Evolutionary conservation across 1,140 invertebrate genomes (phyloP), one percentile per base, ranked within the genome.

Genomic region (Phenacoccus solenopsis): DNA sequence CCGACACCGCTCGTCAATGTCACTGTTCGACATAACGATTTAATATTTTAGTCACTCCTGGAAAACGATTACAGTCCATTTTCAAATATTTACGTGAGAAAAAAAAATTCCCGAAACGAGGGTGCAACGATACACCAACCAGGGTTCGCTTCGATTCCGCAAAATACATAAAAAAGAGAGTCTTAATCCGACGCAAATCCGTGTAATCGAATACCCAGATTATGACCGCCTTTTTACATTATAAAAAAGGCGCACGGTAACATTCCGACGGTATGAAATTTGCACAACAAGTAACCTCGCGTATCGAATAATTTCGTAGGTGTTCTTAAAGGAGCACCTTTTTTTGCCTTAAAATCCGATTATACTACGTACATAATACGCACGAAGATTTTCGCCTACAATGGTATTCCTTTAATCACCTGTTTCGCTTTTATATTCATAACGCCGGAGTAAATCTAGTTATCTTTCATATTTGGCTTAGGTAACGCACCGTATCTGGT

Each of bases 401-500:
- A 49, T 9, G 38, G 38, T 49, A 49, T 49, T 9, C 38, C 38
- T 49, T 49, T 49, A 49, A 49, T 49, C 38, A 49, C 38, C 38
- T 49, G 38, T 49, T 49, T 49, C 38, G 38, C 38, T 49, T 49
- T 49, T 49, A 49, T 49, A 49, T 49, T 49, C 38, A 49, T 49
- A 49, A 49, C 38, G 38, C 38, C 38, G 38, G 38, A 49, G 38
- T 49, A 49, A 49, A 49, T 49, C 38, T 49, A 16, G 38, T 49
- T 49, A 49, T 49, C 38, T 49, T 49, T 49, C 38, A 49, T 49
- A 49, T 49, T 49, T 49, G 38, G 38, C 38, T 49, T 49, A 49
- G n/a, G n/a, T n/a, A 49, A n/a, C 38, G 38, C 16, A n/a, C 20
- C n/a, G n/a, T n/a, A n/a, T 49, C 38, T 10, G 12, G 16, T 49